Evolutionary conservation across 1,140 invertebrate genomes (phyloP).

Genomic region (Planococcus citri): DNA sequence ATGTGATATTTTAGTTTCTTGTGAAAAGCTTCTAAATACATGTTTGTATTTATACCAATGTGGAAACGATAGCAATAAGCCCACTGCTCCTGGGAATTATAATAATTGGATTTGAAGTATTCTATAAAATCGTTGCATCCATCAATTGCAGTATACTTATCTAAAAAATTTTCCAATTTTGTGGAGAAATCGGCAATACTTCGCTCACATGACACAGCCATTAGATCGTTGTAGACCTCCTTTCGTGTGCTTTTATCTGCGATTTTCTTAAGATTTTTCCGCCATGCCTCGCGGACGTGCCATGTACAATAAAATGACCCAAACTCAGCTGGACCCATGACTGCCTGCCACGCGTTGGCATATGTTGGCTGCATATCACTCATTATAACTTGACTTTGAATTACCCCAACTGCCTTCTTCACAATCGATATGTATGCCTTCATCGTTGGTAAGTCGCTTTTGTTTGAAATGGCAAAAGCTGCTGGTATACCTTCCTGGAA

Average conservation of each 20-base stretch:
- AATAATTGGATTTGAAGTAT: constrained; percentile 21
- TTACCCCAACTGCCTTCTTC: background rate
- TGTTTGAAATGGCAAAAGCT: constrained; percentile 9
- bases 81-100: constrained; percentile 10
- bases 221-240: no score
- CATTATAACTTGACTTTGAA: background rate
- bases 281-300: background rate
- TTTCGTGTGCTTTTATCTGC: background rate
- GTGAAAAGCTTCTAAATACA: constrained; percentile 23
- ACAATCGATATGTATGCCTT: background rate
- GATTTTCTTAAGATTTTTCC: background rate
- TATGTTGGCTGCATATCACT: background rate
- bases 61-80: constrained; percentile 20
- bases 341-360: background rate
- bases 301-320: background rate
- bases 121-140: constrained; percentile 7
- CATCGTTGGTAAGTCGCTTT: background rate
- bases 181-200: constrained; percentile 9
- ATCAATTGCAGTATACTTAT: background rate
- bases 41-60: constrained; percentile 22
- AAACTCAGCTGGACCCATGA: background rate
- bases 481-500: background rate
- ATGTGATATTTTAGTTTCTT: constrained; percentile 22
- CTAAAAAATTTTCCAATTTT: constrained; percentile 10
- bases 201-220: background rate